Base-by-base conservation (phyloP, 2,888 invertebrate genomes). In the Blera fallax region DNA sequence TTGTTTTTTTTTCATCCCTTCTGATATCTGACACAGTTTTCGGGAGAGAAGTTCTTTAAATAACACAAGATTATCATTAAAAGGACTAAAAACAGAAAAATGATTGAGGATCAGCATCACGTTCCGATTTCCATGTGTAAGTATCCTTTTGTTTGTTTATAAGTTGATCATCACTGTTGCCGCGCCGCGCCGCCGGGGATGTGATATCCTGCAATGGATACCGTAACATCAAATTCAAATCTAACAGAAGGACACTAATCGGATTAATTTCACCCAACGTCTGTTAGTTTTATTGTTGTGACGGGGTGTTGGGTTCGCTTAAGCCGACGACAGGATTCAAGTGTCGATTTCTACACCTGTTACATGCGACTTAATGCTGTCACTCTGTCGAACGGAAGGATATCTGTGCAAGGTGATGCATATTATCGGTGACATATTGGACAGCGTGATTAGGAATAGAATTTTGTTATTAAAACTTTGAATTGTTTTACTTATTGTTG, bases 91-190 rank as follows among this genome's bases (percentile, higher is more conserved):
- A 16, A n/a, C n/a, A n/a, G n/a, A n/a, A 72, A 67, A 48, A 91
- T 92, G 91, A 91, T 92, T 88, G 91, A 91, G 77, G 92, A 91
- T 80, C 92, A 91, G 69, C 91, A 91, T 87, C 91, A 91, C 69
- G 91, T 91, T 87, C 90, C 90, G 43, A 90, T 92, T 84, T 90
- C 91, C 64, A 89, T 92, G 89, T 91, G 92, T 92, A 89, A 92
- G 92, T 91, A 91, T 88, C 60, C 54, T 45, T n/a, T 65, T 14
- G 4, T 18, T 18, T 18, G 43, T 34, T 74, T 58, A n/a, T 10
- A 62, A 45, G 10, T 24, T 60, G 67, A 52, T 48, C 24, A 50
- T n/a, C n/a, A n/a, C n/a, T n/a, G n/a, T n/a, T n/a, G n/a, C n/a
- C n/a, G n/a, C n/a, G n/a, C n/a, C n/a, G 16, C 72, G 40, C 65